Percentiles rank a stretch among this genome's conserved stretches.
Conservation (phyloP, 1,140 invertebrate genomes). For the Drosophila ficusphila region DNA sequence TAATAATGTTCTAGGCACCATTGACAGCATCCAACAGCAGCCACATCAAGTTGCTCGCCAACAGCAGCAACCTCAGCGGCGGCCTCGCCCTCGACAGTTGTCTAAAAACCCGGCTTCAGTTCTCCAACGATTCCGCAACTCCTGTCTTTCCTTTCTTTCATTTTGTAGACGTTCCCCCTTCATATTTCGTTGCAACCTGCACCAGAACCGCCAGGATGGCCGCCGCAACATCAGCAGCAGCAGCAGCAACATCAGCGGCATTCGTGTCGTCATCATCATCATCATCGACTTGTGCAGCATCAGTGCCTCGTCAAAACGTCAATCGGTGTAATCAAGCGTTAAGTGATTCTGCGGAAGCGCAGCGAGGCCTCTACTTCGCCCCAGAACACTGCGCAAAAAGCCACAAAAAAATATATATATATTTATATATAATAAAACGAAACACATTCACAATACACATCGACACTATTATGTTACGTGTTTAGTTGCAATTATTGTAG, state of each 20-base stretch:
- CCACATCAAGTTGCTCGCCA: slow-evolving; percentile 16
- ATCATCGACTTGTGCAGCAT: slow-evolving; percentile 77
- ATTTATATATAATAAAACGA: no score
- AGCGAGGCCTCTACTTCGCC: slow-evolving; percentile 49
- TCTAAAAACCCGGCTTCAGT: slow-evolving; percentile 47
- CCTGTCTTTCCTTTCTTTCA: not conserved
- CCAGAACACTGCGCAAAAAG: slow-evolving; percentile 2
- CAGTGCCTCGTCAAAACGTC: slow-evolving; percentile 83
- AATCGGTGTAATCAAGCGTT: slow-evolving; percentile 83
- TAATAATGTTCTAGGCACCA: slow-evolving; percentile 64
- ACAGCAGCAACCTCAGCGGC: slow-evolving; percentile 14
- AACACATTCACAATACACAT: no score
- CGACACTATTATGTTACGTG: no score
- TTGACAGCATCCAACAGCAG: slow-evolving; percentile 39
- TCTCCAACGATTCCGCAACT: slow-evolving; percentile 15
- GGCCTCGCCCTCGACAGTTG: slow-evolving; percentile 73
- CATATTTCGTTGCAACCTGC: slow-evolving; percentile 33
- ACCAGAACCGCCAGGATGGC: slow-evolving; percentile 24
- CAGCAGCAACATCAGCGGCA: slow-evolving; percentile 20
- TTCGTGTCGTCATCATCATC: slow-evolving; percentile 60
- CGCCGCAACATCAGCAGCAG: slow-evolving; percentile 1
- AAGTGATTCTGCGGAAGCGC: slow-evolving; percentile 83
- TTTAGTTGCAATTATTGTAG: no score
- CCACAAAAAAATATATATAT: not conserved
- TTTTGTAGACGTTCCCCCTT: slow-evolving; percentile 2